These are phyloP conservation scores for Lytechinus variegatus DNA, from an alignment of 35 echinoderm and acorn worm species.

Conservation along the genomic window DNA sequence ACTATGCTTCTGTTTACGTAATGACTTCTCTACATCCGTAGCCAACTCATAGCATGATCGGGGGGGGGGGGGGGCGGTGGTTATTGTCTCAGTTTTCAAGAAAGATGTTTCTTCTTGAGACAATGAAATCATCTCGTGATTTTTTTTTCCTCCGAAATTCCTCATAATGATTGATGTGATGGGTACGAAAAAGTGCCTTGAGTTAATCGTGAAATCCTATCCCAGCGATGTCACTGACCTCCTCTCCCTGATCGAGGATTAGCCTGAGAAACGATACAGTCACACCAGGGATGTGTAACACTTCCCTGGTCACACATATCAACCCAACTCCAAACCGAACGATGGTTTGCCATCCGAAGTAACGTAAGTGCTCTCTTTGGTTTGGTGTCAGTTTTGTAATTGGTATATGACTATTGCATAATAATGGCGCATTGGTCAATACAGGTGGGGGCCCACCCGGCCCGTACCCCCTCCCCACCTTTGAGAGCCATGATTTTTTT, in stretches of 20 bases:
- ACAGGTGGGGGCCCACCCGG: too few species aligned
- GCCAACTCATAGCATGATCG: too few species aligned
- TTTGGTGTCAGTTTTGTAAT: too few species aligned
- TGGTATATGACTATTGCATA: too few species aligned
- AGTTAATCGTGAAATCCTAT: neutral
- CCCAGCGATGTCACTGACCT: neutral
- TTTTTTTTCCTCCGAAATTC: neutral
- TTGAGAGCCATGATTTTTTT: too few species aligned
- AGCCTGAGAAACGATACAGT: neutral
- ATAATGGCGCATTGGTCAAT: too few species aligned
- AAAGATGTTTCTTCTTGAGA: neutral
- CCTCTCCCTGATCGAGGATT: neutral
- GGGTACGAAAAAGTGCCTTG: neutral
- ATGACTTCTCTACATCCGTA: too few species aligned
- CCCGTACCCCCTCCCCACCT: too few species aligned
- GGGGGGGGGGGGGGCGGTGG: neutral
- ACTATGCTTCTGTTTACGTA: too few species aligned
- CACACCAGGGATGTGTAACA: neutral
- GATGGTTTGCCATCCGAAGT: too few species aligned
- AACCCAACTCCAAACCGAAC: too few species aligned
- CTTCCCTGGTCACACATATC: neutral
- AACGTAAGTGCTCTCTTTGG: too few species aligned
- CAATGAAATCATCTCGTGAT: neutral
- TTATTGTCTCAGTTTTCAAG: neutral
- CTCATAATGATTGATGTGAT: neutral